Base-by-base conservation (phyloP, 2,888 invertebrate genomes). In the Drosophila kokeensis region DNA sequence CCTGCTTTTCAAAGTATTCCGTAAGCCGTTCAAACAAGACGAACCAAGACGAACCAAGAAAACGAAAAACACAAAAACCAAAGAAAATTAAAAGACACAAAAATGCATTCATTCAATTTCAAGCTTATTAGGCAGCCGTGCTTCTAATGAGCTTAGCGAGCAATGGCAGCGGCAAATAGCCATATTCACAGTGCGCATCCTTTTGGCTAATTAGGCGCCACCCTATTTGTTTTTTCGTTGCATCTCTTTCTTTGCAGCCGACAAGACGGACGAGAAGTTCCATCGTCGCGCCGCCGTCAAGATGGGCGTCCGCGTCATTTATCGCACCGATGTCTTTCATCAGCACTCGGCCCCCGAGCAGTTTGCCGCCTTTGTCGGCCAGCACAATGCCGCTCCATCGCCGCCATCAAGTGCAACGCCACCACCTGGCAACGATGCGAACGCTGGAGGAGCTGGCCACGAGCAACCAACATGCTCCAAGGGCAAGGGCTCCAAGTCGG, bases 241-340 rank as follows among this genome's bases (percentile, higher is more conserved):
- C 55, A 29, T n/a, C n/a, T 45, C 7, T 15, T 24, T 24, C 50
- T 48, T 92, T 93, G 34, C 93, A 97, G 97, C 97, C n/a, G 97
- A 97, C 76, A 94, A 96, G 79, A 95, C 96, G 0, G 97, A 97
- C 84, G 97, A 97, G 90, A 97, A 97, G 92, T 94, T 97, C 50
- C 96, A 97, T 68, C 95, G 96, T 27, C 95, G 97, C 62, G 96
- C 96, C 75, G 96, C 96, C 1, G 97, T 98, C 24, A 95, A 96
- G 69, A 97, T 98, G 97, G 97, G 97, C 36, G 96, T 98, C 69
- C 94, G 97, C 8, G 97, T 97, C 63, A 95, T 97, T 32, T 97
- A 97, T 90, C 95, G 92, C 54, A 92, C 93, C 13, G 93, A 93
- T 71, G 91, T 91, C 29, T 90, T 87, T 38, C 81, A 87, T 36